Percentiles rank a stretch among this genome's conserved stretches.
phyloP scores from a whole-genome alignment of 1,140 invertebrate genomes.

The Tachypleus tridentatus region DNA sequence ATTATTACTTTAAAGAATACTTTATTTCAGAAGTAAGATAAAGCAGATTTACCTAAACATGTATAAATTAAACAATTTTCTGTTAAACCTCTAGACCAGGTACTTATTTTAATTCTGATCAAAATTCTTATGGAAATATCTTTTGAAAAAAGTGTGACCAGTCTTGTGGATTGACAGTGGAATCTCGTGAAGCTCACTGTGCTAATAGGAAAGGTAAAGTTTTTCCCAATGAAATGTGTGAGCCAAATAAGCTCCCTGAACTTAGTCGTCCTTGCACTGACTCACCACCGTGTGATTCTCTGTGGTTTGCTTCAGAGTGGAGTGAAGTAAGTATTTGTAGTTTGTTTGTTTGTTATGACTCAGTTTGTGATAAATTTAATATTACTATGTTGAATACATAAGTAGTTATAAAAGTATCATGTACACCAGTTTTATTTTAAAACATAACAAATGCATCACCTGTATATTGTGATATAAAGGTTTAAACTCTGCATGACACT shows the following conservation, averaged over 20 bases:
- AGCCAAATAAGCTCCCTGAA: constrained; percentile 44
- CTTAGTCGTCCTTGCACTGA: constrained; percentile 43
- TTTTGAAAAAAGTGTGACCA: constrained; percentile 44
- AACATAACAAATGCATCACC: too few relatives aligned
- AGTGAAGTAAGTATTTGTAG: constrained; percentile 27
- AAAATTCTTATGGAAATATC: constrained; percentile 29
- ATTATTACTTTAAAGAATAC: neutral
- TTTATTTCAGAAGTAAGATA: too few relatives aligned
- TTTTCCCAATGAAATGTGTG: constrained; percentile 53
- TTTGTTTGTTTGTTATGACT: too few relatives aligned
- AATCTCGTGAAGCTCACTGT: constrained; percentile 61
- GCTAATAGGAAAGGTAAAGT: constrained; percentile 55
- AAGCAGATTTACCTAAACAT: too few relatives aligned
- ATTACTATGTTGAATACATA: too few relatives aligned
- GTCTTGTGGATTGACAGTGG: constrained; percentile 53
- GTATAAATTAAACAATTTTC: too few relatives aligned
- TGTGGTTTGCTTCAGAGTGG: constrained; percentile 71
- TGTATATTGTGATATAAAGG: too few relatives aligned
- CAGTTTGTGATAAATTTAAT: too few relatives aligned
- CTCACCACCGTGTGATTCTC: constrained; percentile 48
- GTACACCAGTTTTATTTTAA: too few relatives aligned
- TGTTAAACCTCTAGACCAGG: too few relatives aligned
- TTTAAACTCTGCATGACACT: too few relatives aligned
- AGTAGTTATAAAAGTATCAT: too few relatives aligned
- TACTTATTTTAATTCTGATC: neutral